Evolutionary conservation across 2,113 vertebrate species (phyloP).

Genomic region (Motacilla tschutschensis): DNA sequence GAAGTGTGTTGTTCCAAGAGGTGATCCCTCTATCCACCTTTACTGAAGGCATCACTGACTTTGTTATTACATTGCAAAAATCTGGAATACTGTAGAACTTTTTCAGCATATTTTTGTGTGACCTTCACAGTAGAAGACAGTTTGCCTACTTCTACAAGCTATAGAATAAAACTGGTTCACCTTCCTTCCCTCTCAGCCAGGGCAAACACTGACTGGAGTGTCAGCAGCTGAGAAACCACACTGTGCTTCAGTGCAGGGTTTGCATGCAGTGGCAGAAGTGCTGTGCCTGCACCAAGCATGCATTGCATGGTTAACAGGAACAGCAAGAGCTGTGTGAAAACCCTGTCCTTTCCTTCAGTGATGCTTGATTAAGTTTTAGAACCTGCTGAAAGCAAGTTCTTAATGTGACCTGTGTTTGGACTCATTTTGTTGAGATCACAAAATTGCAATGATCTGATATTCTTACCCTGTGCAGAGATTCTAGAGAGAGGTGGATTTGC

Average conservation of each 20-base stretch:
- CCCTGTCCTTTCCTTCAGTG: background rate
- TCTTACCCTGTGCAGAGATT: background rate
- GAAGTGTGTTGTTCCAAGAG: background rate
- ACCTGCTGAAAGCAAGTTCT: background rate
- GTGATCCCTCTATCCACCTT: background rate
- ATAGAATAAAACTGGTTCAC: background rate
- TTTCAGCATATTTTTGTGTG: background rate
- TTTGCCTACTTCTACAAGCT: background rate
- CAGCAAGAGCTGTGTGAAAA: background rate
- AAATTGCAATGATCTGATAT: background rate
- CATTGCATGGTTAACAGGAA: background rate
- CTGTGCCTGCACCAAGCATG: background rate
- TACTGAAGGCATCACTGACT: background rate
- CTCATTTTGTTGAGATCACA: background rate
- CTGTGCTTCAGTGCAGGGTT: background rate
- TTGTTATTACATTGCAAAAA: accelerated
- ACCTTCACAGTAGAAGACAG: background rate
- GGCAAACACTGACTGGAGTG: background rate
- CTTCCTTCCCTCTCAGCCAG: background rate
- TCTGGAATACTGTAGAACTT: background rate
- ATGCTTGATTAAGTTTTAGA: background rate
- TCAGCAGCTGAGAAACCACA: background rate
- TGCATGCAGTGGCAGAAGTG: background rate
- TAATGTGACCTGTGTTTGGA: background rate
- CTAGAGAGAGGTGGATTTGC: background rate